phyloP scores from a whole-genome alignment of 2,113 vertebrate genomes.

The Onychorhynchus coronatus region DNA sequence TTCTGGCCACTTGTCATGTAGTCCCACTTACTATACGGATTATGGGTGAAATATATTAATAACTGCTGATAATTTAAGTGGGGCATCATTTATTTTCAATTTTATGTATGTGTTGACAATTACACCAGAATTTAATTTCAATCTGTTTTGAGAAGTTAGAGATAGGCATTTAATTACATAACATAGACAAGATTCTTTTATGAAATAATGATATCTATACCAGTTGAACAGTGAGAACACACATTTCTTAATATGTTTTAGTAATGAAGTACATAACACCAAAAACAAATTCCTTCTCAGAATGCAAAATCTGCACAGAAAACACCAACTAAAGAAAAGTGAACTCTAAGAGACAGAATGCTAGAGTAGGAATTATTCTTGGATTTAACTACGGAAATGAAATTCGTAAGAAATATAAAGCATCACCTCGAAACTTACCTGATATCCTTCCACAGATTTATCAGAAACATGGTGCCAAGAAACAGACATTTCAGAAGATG shows the following conservation, averaged over 20 bases:
- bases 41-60: not conserved
- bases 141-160: not conserved
- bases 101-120: not conserved
- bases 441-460: constrained; percentile 85
- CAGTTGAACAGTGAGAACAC: not conserved
- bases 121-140: not conserved
- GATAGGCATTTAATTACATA: not conserved
- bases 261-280: not conserved
- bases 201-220: not conserved
- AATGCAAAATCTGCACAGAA: not conserved
- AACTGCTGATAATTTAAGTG: not conserved
- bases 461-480: constrained; percentile 82
- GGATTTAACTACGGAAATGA: not conserved
- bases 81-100: not conserved
- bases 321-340: not conserved
- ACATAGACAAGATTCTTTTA: not conserved
- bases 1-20: not conserved
- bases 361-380: not conserved
- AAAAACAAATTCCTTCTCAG: not conserved
- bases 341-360: not conserved
- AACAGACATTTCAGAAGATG: constrained; percentile 87
- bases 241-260: not conserved
- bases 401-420: not conserved
- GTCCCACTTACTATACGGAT: not conserved
- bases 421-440: constrained; percentile 76